Evolutionary conservation across 1,140 invertebrate species (phyloP).

Genomic region (Battus philenor): DNA sequence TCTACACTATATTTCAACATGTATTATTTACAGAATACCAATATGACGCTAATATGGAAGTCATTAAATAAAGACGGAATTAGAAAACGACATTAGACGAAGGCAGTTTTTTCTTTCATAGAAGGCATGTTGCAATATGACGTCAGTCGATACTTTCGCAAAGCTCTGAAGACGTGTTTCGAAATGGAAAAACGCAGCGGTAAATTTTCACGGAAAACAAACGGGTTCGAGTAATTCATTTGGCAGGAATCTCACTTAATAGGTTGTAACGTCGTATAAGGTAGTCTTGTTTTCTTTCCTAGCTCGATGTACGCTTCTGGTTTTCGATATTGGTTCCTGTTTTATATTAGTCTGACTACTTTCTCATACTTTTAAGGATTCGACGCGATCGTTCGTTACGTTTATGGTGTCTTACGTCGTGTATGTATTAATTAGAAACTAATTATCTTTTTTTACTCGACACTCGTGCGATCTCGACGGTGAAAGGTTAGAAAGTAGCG

Average conservation of each 20-base stretch:
- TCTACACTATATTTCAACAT: too few species aligned
- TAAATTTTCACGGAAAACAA: slow-evolving; percentile 2
- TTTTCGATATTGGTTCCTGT: slow-evolving; percentile 5
- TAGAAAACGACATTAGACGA: too few species aligned
- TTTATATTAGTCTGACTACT: neutral
- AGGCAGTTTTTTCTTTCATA: too few species aligned
- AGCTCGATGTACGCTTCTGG: neutral
- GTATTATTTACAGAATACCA: too few species aligned
- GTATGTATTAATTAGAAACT: slow-evolving; percentile 1
- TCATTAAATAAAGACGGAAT: too few species aligned
- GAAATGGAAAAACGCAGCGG: slow-evolving; percentile 2
- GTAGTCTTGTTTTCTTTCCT: slow-evolving; percentile 10
- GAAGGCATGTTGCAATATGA: too few species aligned
- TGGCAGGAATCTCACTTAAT: neutral
- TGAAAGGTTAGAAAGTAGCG: too few species aligned
- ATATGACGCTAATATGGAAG: too few species aligned
- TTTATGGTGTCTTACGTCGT: slow-evolving; percentile 2
- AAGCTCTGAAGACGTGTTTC: neutral
- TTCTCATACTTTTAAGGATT: slow-evolving; percentile 10
- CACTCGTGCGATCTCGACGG: too few species aligned
- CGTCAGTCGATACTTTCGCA: too few species aligned
- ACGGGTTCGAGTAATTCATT: neutral
- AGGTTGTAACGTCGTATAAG: neutral
- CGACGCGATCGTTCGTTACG: slow-evolving; percentile 1
- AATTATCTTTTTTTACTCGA: too few species aligned